Evolutionary conservation across 2,113 vertebrate species (phyloP).

Genomic region (Zosterops japonicus): DNA sequence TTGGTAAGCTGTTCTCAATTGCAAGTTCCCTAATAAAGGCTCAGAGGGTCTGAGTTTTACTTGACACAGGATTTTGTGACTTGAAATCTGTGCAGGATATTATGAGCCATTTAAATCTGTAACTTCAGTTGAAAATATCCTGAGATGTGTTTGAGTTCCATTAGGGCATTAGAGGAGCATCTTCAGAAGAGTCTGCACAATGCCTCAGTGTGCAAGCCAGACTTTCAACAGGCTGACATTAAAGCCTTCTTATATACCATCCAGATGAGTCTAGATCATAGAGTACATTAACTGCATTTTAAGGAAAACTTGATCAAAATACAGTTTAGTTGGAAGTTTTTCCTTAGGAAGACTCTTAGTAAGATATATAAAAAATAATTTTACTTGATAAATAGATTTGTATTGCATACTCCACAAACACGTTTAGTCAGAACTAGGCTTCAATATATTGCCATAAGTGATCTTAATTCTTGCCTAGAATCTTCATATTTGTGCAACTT

Average conservation of each 20-base stretch:
- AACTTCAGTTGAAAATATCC: background rate
- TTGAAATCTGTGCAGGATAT: background rate
- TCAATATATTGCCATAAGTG: background rate
- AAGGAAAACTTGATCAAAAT: background rate
- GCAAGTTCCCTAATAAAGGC: background rate
- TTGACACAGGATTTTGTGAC: background rate
- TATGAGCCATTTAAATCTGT: background rate
- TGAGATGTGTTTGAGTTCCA: background rate
- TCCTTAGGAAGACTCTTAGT: background rate
- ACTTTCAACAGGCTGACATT: background rate
- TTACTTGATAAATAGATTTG: background rate
- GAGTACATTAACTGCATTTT: background rate
- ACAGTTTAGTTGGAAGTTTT: background rate
- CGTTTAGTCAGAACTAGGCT: background rate
- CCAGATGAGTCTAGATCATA: background rate
- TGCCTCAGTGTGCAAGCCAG: background rate
- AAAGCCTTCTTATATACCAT: background rate
- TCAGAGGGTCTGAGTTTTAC: background rate
- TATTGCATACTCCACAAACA: background rate
- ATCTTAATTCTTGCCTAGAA: background rate
- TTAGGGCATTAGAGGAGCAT: background rate
- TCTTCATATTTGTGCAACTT: background rate
- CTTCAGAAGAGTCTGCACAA: background rate
- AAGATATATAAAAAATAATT: background rate
- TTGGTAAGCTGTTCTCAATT: background rate